Base-by-base conservation (phyloP, 2,113 vertebrate species). In the Carassius carassius region DNA sequence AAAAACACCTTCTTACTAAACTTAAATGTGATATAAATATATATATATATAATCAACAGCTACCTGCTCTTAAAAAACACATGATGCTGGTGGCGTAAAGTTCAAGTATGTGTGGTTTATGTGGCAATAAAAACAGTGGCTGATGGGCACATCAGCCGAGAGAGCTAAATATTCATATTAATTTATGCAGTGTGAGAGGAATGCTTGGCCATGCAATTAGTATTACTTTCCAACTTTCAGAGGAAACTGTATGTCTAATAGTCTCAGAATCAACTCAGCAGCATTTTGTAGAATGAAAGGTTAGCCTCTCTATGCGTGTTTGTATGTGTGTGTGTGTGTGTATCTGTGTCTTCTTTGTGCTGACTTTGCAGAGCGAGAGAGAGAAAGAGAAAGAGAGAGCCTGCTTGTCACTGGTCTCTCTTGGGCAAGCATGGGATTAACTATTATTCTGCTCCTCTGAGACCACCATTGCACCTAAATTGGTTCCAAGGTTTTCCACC, bases 391-490 rank as follows among this genome's bases (percentile, higher is more conserved):
- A 72, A 29, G 78, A 44, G 74, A 88, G 75, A 81, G 85, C 78
- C 77, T 49, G 37, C 49, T 60, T 87, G 89, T 90, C 90, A 86
- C 81, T 80, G 74, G 89, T 83, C 90, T 90, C 90, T 60, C 87
- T 83, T 58, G 84, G 82, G 89, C 84, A 77, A 85, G 91, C 89
- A 89, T 89, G 86, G 92, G 92, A 94, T 93, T 94, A 93, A 92
- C 87, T 91, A 91, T 90, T 87, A 65, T 70, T 86, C 86, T 86
- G 84, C 85, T 89, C 91, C 89, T 88, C 67, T 58, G 92, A 93
- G 92, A 91, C 90, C 56, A 51, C 63, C 73, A 35, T 83, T 86
- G 80, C 85, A 87, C 90, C 87, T 91, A 93, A 92, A 93, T 92
- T 93, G 91, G 87, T 87, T 86, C 79, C 56, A 82, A 77, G 86